Percentiles rank a stretch among this genome's conserved stretches.
phyloP scores from a whole-genome alignment of 2,113 vertebrate species.

The Murina feae region DNA sequence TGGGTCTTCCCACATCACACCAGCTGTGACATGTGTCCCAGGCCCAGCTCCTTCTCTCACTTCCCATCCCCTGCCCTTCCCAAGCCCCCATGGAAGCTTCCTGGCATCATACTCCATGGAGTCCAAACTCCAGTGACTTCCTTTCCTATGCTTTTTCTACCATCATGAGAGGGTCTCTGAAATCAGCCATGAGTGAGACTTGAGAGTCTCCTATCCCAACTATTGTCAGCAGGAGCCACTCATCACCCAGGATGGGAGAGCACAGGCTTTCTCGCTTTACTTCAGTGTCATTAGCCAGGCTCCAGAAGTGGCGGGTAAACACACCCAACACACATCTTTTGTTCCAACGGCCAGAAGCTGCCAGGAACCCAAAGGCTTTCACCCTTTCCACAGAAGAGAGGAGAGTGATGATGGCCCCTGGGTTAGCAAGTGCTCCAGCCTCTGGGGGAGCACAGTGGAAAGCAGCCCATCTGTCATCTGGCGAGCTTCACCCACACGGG shows the following conservation, averaged over 20 bases:
- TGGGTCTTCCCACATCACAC: not conserved
- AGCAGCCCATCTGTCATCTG: not conserved
- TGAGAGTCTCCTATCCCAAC: not conserved
- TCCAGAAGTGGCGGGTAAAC: not conserved
- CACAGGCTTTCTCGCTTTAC: not conserved
- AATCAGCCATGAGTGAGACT: not conserved
- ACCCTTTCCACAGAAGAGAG: not conserved
- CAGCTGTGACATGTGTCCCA: not conserved
- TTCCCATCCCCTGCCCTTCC: not conserved
- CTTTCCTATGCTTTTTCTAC: not conserved
- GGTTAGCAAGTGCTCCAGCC: not conserved
- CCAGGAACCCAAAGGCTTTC: constrained; percentile 61
- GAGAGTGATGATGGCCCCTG: not conserved
- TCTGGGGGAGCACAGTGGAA: not conserved
- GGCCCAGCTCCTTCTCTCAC: not conserved
- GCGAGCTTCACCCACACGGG: not conserved
- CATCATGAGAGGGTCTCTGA: not conserved
- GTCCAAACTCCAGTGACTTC: not conserved
- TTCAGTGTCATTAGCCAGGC: not conserved
- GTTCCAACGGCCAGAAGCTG: constrained; percentile 40
- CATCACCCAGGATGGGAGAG: accelerated
- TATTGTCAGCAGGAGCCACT: not conserved
- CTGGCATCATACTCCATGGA: not conserved
- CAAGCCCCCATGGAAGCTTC: not conserved
- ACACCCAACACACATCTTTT: not conserved